Conservation (phyloP, 2,888 invertebrate genomes). For the Conomelus anceps region DNA sequence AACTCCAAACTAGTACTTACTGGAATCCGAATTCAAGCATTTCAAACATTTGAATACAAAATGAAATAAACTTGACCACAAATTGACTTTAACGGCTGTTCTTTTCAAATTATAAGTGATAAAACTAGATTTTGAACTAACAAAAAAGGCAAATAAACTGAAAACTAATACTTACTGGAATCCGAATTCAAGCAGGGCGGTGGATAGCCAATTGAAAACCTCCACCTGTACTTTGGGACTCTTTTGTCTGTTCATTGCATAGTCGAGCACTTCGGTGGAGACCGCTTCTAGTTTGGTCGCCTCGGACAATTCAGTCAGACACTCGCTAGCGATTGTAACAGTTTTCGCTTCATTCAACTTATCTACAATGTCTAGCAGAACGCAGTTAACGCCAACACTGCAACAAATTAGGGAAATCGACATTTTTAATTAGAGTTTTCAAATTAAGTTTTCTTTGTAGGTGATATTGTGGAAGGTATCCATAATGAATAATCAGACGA, state of each 20-base stretch:
- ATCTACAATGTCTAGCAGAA: conserved; percentile 72
- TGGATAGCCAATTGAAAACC: conserved; percentile 70
- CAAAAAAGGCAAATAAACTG: conserved; percentile 15
- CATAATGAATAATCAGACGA: too few relatives aligned
- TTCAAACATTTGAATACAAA: too few relatives aligned
- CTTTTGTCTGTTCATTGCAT: conserved; percentile 74
- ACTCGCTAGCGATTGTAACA: conserved; percentile 56
- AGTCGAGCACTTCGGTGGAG: conserved; percentile 60
- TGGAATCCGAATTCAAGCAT: conserved; percentile 82
- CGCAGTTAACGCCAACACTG: conserved; percentile 65
- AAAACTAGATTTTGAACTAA: background rate
- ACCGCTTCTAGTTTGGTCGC: conserved; percentile 69
- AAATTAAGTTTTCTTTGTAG: background rate
- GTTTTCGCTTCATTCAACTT: conserved; percentile 78
- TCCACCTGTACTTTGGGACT: conserved; percentile 89
- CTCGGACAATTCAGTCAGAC: conserved; percentile 69
- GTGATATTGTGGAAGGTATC: too few relatives aligned
- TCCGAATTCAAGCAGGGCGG: conserved; percentile 79
- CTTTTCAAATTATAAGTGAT: too few relatives aligned
- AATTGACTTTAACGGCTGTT: too few relatives aligned
- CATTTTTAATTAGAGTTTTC: background rate
- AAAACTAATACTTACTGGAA: conserved; percentile 58
- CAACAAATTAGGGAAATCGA: conserved; percentile 31
- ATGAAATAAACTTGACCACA: too few relatives aligned
- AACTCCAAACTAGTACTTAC: conserved; percentile 54